Conservation (phyloP, 2,888 invertebrate species). For the Mechanitis messenoides region DNA sequence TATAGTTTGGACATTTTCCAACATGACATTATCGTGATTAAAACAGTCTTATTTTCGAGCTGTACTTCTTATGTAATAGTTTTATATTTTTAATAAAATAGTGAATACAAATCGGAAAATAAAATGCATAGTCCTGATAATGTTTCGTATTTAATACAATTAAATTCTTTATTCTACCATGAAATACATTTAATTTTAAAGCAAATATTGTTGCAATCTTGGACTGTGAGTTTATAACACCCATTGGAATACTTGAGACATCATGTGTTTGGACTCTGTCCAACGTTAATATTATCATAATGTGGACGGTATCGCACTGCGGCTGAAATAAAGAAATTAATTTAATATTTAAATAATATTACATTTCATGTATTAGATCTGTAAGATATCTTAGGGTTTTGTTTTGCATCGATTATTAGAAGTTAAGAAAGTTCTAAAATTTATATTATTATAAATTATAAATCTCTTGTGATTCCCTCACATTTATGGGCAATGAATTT, state of each 20-base stretch:
- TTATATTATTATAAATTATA: no score
- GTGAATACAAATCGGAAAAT: neutral
- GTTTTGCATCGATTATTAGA: no score
- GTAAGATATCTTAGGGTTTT: no score
- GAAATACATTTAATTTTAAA: conserved; percentile 1
- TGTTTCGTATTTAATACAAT: neutral
- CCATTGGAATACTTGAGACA: conserved; percentile 3
- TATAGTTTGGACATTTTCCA: conserved; percentile 18
- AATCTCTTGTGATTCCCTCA: neutral
- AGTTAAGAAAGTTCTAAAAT: no score
- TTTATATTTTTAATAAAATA: neutral
- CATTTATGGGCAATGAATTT: conserved; percentile 3
- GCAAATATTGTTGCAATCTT: conserved; percentile 3
- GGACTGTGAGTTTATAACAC: neutral
- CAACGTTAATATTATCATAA: conserved; percentile 13
- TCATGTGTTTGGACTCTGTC: conserved; percentile 16
- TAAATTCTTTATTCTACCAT: neutral
- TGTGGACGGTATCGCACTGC: conserved; percentile 11
- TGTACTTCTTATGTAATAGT: neutral
- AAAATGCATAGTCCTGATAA: neutral
- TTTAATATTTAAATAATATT: neutral
- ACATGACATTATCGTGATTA: conserved; percentile 18
- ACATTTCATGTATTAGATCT: neutral
- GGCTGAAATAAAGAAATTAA: neutral
- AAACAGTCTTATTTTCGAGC: neutral